Conservation (phyloP, 2,113 vertebrate genomes). For the Hyperopisus bebe region DNA sequence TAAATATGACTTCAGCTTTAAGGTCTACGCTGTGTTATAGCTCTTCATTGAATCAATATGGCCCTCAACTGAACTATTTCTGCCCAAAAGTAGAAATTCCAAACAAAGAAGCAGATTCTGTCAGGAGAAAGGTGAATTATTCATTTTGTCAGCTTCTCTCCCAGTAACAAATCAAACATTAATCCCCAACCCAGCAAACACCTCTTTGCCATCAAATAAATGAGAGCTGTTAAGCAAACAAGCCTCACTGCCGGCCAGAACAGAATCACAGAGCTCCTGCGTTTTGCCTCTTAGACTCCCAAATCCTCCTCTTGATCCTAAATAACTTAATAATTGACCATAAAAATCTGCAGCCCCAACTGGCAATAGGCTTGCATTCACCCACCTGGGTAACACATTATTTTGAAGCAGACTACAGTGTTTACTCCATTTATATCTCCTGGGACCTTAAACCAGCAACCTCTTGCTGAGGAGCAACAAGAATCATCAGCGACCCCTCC, state of each 20-base stretch:
- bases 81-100: conserved; percentile 25
- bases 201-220: conserved; percentile 7
- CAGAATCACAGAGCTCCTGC: conserved; percentile 17
- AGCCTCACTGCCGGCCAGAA: conserved; percentile 10
- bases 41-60: not conserved
- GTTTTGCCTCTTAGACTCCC: not conserved
- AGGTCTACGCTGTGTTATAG: not conserved
- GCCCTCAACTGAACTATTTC: not conserved
- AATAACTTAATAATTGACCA: not conserved
- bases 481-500: not conserved
- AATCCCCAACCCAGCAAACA: conserved; percentile 24
- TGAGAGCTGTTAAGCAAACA: conserved; percentile 17
- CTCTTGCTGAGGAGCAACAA: not conserved
- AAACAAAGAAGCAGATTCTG: conserved; percentile 35
- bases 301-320: not conserved
- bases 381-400: not conserved
- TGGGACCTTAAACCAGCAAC: not conserved
- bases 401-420: not conserved
- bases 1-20: not conserved
- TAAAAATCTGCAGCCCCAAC: not conserved
- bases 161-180: conserved; percentile 34
- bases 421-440: not conserved
- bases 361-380: not conserved
- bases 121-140: conserved; percentile 30
- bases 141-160: conserved; percentile 35